Evolutionary conservation across 2,797 vertebrate species (phyloP), one percentile per base, ranked within the genome.

Genomic region (Helostoma temminkii): DNA sequence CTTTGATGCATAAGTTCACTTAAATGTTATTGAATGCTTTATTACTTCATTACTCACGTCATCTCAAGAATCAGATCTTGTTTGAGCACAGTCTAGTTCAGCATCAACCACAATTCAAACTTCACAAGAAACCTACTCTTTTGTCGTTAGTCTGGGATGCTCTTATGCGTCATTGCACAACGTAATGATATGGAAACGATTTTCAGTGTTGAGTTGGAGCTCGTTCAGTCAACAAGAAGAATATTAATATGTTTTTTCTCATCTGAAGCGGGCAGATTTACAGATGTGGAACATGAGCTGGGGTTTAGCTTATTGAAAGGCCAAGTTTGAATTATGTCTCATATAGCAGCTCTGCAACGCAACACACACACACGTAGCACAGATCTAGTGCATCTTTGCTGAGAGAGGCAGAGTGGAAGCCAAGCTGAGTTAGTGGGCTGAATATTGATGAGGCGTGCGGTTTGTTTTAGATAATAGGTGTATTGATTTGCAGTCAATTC

Each of bases 381-480:
- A 46, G 24, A 54, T 28, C 16, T 34, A n/a, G 32, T 22, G 30
- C 22, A 9, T 49, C 16, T 58, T 6, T 76, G 66, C 78, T 73
- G 77, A 80, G 43, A 9, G 68, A 71, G 46, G 72, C 55, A 61
- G 46, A 66, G 57, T 7, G 10, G 10, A 36, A 41, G 74, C 74
- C 76, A 77, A 71, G 64, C n/a, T 7, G 49, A 66, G 64, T 39
- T 75, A 32, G 59, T 41, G 36, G 52, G 54, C 32, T 10, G 55
- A 71, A 71, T 83, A 72, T 70, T 52, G 73, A 88, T 57, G 28
- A 73, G 71, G 30, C 19, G 5, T 42, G 46, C 4, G 53, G 71
- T 79, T 80, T 85, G 80, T 68, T 82, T 81, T 69, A 73, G 85
- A 80, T 86, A 84, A 89, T 75, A 45, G 77, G 30, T 3, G 14